Evolutionary conservation across 2,797 vertebrate species (phyloP).

Genomic region (Sebastes baramenuke): DNA sequence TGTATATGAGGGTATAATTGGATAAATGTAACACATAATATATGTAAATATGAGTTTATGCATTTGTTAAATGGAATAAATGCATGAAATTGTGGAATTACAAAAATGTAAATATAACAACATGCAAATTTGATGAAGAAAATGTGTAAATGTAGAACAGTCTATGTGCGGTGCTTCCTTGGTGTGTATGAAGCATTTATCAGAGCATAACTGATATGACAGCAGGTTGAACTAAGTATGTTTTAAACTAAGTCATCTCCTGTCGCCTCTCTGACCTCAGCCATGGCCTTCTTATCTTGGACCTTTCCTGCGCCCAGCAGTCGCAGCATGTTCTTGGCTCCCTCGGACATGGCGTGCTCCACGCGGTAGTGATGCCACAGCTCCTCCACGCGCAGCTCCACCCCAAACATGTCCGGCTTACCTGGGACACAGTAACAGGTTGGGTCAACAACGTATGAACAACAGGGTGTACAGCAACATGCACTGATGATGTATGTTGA

Average conservation of each 20-base stretch:
- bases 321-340: slow-evolving; percentile 91
- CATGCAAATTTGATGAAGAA: background rate
- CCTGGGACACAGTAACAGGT: slow-evolving; percentile 33
- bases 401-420: slow-evolving; percentile 77
- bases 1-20: background rate
- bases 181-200: background rate
- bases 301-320: slow-evolving; percentile 86
- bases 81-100: background rate
- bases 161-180: background rate
- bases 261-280: slow-evolving; percentile 84
- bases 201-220: background rate
- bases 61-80: background rate
- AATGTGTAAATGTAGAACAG: background rate
- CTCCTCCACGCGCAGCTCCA: slow-evolving; percentile 90
- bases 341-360: slow-evolving; percentile 91
- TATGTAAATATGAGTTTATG: background rate
- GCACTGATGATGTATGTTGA: background rate
- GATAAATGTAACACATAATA: background rate
- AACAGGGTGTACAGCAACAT: background rate
- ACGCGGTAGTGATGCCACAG: slow-evolving; percentile 91
- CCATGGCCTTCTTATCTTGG: slow-evolving; percentile 90
- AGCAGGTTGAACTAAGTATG: background rate
- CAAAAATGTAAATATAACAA: background rate
- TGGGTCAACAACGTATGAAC: background rate
- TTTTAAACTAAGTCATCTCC: background rate